Base-by-base conservation (phyloP, 2,888 invertebrate species). In the Noctua janthe region DNA sequence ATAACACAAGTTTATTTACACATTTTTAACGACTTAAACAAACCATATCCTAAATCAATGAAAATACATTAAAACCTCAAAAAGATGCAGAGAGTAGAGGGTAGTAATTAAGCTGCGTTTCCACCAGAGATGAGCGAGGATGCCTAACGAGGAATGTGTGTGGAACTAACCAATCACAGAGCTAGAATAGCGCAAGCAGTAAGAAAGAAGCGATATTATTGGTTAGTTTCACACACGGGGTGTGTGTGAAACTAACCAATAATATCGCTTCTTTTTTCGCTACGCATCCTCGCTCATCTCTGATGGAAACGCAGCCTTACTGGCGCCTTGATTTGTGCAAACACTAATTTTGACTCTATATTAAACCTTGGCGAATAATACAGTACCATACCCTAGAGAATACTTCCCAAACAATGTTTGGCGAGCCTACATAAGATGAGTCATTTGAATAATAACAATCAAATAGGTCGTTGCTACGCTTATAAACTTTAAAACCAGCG, bases 391-490 rank as follows among this genome's bases (percentile, higher is more conserved):
- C 10, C 17, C 17, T 0, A 20, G 10, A 11, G 84, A 51, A 51
- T n/a, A 51, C 15, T 51, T 7, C 39, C 49, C 10, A 74, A n/a
- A 29, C 23, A 5, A 20, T 71, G 43, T 47, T 67, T 39, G 39
- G 17, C 29, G 59, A 71, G 17, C 17, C 35, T 76, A 76, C 35
- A 76, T 20, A 6, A 74, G 93, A 86, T 94, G 94, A 71, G 92
- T 93, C 47, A 95, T 88, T 89, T 96, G 96, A 84, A 95, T 92
- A 54, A 95, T 92, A 59, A 95, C 92, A 88, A 96, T 95, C 70
- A 95, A 91, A 85, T 95, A 96, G 0, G 95, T 95, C 0, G 95
- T 94, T 56, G 94, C 93, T 13, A 95, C 92, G 85, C 94, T 95
- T 59, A 95, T 92, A 82, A 95, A 95, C 74, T 95, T 95, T 15